Percentiles rank a stretch among this genome's conserved stretches.
phyloP scores from a whole-genome alignment of 2,113 vertebrate species.

The Merops nubicus region DNA sequence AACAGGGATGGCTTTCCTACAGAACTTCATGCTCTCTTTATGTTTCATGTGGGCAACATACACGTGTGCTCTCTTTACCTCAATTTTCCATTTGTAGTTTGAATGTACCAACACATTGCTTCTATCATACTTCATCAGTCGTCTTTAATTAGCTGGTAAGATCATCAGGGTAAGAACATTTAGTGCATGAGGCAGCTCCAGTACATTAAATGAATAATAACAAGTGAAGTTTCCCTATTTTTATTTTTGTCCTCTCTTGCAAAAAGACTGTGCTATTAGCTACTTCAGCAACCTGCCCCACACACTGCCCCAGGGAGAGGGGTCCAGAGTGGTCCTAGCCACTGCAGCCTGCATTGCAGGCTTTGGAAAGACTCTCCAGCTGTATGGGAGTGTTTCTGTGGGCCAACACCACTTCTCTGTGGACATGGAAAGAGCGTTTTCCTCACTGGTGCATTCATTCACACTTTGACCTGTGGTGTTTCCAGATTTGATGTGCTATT shows the following conservation, averaged over 20 bases:
- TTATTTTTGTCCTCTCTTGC: neutral
- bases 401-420: neutral
- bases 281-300: neutral
- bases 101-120: neutral
- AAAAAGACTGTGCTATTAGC: neutral
- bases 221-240: neutral
- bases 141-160: constrained; percentile 51
- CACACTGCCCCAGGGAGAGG: fast-evolving
- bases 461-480: neutral
- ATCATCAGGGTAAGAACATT: constrained; percentile 44
- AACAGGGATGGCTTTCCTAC: neutral
- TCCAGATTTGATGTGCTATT: neutral
- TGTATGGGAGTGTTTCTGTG: neutral
- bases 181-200: constrained; percentile 33
- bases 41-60: neutral
- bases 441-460: neutral
- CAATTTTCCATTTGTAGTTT: neutral
- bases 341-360: neutral
- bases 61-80: neutral
- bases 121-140: constrained; percentile 24
- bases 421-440: neutral
- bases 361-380: neutral
- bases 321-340: neutral
- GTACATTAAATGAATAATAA: constrained; percentile 40
- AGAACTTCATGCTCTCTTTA: neutral